Base-by-base conservation (phyloP, 2,888 invertebrate species). In the Agrochola macilenta region DNA sequence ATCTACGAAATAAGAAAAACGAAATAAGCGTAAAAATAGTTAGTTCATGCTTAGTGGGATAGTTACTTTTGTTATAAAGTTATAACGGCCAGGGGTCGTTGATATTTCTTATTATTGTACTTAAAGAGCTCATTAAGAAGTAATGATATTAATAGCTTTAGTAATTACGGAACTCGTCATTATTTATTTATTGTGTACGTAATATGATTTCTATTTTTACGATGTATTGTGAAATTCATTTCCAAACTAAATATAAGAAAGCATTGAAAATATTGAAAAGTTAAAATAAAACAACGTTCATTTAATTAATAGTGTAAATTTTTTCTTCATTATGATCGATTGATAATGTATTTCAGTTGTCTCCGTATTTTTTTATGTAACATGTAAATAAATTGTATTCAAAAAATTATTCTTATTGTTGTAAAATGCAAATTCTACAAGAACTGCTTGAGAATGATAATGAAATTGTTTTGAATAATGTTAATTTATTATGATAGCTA, bases 101-200 rank as follows among this genome's bases (percentile, higher is more conserved):
- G 23, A 57, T 66, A 58, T 68, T 58, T 78, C 20, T 65, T 64
- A 7, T 20, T 14, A 26, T 30, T 58, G 61, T 82, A 78, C 66
- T 78, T 70, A 66, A 66, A 63, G 26, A 69, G 20, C 58, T 82
- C 30, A 82, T 65, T 72, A 72, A 26, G 14, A 46, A 68, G 52
- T 70, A 63, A 60, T 60, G 8, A 64, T 64, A 81, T 57, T 64
- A 52, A 77, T 82, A 78, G 39, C 30, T 72, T 0, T 49, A 52
- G 46, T 69, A 54, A 49, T 77, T 69, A 82, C 17, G 9, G n/a
- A 82, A 58, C 23, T 58, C n/a, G 39, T 57, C 1, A n/a, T 57
- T 70, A 26, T 68, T 70, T 71, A 82, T 78, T 78, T 78, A 69
- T 69, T 69, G 20, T 54, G 17, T 26, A 63, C 3, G 46, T 23